Percentiles rank a stretch among this genome's conserved stretches.
Conservation (phyloP, 2,888 invertebrate species). For the Auanema sp. region DNA sequence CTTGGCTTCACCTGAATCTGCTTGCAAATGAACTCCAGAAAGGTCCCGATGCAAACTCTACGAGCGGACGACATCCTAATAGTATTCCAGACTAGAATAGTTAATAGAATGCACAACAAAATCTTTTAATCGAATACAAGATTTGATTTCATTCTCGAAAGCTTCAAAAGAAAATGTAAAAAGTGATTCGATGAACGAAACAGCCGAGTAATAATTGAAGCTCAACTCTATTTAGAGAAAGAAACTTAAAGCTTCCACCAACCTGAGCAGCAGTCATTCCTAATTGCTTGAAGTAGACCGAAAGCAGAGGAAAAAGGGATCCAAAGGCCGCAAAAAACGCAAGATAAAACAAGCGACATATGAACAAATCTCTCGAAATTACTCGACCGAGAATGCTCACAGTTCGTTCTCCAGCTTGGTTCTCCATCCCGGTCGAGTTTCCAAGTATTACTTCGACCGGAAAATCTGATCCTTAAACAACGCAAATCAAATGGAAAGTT, state of each 20-base stretch:
- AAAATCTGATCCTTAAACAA: too few relatives aligned
- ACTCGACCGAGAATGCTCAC: conserved; percentile 52
- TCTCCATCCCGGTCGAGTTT: conserved; percentile 32
- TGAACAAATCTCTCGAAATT: conserved; percentile 84
- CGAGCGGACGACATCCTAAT: conserved; percentile 91
- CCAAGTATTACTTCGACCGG: too few relatives aligned
- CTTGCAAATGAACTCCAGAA: conserved; percentile 97
- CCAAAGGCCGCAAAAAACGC: conserved; percentile 99
- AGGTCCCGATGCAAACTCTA: conserved; percentile 93
- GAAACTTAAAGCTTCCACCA: background rate
- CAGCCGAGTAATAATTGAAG: background rate
- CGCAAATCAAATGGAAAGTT: too few relatives aligned
- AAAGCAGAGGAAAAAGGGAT: conserved; percentile 94
- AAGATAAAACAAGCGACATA: conserved; percentile 96
- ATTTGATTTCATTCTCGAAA: background rate
- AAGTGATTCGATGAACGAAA: background rate
- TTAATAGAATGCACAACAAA: background rate
- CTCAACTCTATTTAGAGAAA: background rate
- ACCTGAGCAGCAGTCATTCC: conserved; percentile 90
- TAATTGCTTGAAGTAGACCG: conserved; percentile 89
- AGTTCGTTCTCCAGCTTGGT: conserved; percentile 50
- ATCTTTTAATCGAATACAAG: background rate
- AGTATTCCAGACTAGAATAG: conserved; percentile 64
- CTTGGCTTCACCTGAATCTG: conserved; percentile 68
- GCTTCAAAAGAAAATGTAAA: background rate